Base-by-base conservation (phyloP, 2,888 invertebrate genomes). In the Protophormia terraenovae region DNA sequence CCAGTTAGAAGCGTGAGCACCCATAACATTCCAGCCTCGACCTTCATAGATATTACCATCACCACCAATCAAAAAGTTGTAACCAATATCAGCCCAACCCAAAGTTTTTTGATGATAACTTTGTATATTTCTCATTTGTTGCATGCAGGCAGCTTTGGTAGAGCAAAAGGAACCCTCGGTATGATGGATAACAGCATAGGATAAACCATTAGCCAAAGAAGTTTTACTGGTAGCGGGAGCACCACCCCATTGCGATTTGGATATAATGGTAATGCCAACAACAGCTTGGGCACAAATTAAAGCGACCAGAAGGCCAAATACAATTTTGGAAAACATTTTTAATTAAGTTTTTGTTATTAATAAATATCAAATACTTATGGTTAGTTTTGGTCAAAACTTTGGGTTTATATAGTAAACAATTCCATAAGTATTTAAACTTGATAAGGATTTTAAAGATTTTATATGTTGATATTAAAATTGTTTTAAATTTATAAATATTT, bases 101-200 rank as follows among this genome's bases (percentile, higher is more conserved):
- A 88, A 86, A 0, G 86, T 58, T 10, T 87, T 84, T 86, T 89
- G 89, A 41, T 90, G 89, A 71, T 88, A 89, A 6, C 35, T 29
- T 84, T 90, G 90, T 19, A 90, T 88, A 71, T 80, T 87, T 29
- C 73, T 84, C 87, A 89, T 86, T 72, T 89, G 83, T 41, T 87
- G 75, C 6, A 83, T 86, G 84, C 90, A 90, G 0, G 35, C 47
- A 10, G 82, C 62, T 64, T 86, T 82, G 0, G 86, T 88, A 60
- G 69, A 85, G 41, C 89, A 89, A 24, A 77, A 86, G 0, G 91
- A 92, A 0, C 95, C 94, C 89, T 94, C 95, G 0, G 95, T 95
- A 90, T 96, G 96, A 90, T 96, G 96, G 80, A 96, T 94, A 64
- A 96, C 93, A 27, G 86, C 88, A 72, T 89, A 89, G n/a, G 77